Base-by-base conservation (phyloP, 2,888 invertebrate species). In the Pristionchus fissidentatus region DNA sequence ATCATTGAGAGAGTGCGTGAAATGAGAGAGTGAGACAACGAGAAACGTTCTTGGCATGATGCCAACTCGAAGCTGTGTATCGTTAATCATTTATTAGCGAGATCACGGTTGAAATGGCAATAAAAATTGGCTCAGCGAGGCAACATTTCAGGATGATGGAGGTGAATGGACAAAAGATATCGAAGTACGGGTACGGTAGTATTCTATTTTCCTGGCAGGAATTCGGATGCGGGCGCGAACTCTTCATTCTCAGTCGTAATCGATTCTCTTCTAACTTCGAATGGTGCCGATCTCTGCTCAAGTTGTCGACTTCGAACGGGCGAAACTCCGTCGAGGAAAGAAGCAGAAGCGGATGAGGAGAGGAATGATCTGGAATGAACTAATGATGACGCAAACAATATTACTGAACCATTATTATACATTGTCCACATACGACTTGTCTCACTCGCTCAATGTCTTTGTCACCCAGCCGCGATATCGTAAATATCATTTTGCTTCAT, bases 31-130 rank as follows among this genome's bases (percentile, higher is more conserved):
- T n/a, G n/a, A n/a, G n/a, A n/a, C n/a, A n/a, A n/a, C n/a, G n/a
- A n/a, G n/a, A n/a, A n/a, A n/a, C n/a, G n/a, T n/a, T n/a, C n/a
- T n/a, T n/a, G n/a, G n/a, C n/a, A n/a, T n/a, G n/a, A n/a, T n/a
- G n/a, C n/a, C n/a, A n/a, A n/a, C n/a, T n/a, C n/a, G n/a, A n/a
- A n/a, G n/a, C n/a, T n/a, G n/a, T n/a, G n/a, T n/a, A n/a, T n/a
- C n/a, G n/a, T n/a, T n/a, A n/a, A n/a, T 62, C 3, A 62, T 62
- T 62, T 66, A 66, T 66, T 66, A 66, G 62, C 62, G 62, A 66
- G 38, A 66, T 66, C 62, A 38, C 62, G n/a, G n/a, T n/a, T n/a
- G n/a, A n/a, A n/a, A n/a, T n/a, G n/a, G n/a, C n/a, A n/a, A n/a
- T n/a, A n/a, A n/a, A n/a, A n/a, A n/a, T n/a, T n/a, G n/a, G n/a